Evolutionary conservation across 2,888 invertebrate genomes (phyloP).

Genomic region (Nemapogon koenigi): DNA sequence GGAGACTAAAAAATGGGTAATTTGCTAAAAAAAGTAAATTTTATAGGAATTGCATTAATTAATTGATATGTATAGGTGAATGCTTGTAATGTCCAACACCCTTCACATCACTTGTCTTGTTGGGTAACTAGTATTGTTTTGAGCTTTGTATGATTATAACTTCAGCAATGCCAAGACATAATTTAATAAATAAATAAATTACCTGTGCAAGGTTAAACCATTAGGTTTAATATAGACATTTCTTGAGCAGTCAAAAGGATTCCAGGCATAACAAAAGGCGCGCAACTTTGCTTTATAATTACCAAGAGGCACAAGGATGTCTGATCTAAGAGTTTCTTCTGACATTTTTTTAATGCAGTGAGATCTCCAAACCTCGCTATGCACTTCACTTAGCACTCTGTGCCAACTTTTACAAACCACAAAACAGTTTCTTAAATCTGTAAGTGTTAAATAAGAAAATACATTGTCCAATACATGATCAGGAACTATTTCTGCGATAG

Average conservation of each 20-base stretch:
- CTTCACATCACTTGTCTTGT: no score
- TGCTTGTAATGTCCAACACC: no score
- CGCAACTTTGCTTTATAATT: constrained; percentile 93
- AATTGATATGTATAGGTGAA: no score
- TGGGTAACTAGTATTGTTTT: no score
- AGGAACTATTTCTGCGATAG: constrained; percentile 70
- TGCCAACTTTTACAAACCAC: constrained; percentile 95
- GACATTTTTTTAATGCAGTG: constrained; percentile 88
- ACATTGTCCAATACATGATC: constrained; percentile 87
- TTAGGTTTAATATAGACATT: constrained; percentile 97
- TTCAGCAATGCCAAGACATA: neutral
- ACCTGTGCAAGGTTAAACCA: constrained; percentile 95
- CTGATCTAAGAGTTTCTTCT: constrained; percentile 86
- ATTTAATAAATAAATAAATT: constrained; percentile 12
- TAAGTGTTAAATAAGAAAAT: constrained; percentile 88
- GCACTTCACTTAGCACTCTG: constrained; percentile 87
- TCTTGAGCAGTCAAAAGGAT: constrained; percentile 94
- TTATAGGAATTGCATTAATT: no score
- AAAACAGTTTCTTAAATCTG: constrained; percentile 87
- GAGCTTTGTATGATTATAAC: no score
- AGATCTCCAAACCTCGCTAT: constrained; percentile 93
- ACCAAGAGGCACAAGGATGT: constrained; percentile 85
- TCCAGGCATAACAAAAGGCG: constrained; percentile 96
- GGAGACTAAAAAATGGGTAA: neutral
- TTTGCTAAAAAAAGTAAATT: no score